A percentile compares a stretch with the other conserved stretches of the same genome.
These are phyloP conservation scores for Cossypha heuglini DNA, from an alignment of 2,797 vertebrate genomes.

Conservation along the genomic window DNA sequence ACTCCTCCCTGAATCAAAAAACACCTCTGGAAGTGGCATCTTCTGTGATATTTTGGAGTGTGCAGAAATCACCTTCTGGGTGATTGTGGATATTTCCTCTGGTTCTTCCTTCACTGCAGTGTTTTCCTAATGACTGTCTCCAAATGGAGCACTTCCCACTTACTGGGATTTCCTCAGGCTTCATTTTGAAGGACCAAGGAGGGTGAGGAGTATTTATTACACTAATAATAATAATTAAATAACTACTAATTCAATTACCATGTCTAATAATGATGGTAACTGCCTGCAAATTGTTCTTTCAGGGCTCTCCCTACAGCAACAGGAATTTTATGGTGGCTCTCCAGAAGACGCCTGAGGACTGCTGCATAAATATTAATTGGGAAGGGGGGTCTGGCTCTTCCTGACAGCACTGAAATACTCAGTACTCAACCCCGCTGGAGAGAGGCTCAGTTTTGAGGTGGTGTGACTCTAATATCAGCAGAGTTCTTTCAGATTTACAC, in stretches of 20 bases:
- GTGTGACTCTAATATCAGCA: fast-evolving
- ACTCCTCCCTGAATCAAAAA: neutral
- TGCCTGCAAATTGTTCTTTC: neutral
- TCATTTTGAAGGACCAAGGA: neutral
- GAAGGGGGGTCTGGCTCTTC: neutral
- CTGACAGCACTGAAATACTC: neutral
- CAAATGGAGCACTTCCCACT: neutral
- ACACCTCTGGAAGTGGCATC: neutral
- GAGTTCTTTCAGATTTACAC: neutral
- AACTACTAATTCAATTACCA: slow-evolving; percentile 23
- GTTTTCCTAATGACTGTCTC: neutral
- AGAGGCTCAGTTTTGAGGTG: neutral
- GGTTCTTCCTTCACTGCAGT: neutral
- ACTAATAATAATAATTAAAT: slow-evolving; percentile 44
- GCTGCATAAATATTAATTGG: neutral
- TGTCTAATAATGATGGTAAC: neutral
- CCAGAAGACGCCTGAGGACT: neutral
- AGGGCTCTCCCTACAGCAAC: neutral
- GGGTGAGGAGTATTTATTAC: slow-evolving; percentile 2
- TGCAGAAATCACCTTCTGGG: neutral
- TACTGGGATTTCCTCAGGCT: neutral
- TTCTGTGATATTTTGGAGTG: neutral
- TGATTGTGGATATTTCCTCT: neutral
- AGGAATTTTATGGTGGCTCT: neutral
- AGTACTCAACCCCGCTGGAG: neutral